Percentiles rank a stretch among this genome's conserved stretches.
Conservation (phyloP, 2,888 invertebrate species). For the Cordilura impudica region DNA sequence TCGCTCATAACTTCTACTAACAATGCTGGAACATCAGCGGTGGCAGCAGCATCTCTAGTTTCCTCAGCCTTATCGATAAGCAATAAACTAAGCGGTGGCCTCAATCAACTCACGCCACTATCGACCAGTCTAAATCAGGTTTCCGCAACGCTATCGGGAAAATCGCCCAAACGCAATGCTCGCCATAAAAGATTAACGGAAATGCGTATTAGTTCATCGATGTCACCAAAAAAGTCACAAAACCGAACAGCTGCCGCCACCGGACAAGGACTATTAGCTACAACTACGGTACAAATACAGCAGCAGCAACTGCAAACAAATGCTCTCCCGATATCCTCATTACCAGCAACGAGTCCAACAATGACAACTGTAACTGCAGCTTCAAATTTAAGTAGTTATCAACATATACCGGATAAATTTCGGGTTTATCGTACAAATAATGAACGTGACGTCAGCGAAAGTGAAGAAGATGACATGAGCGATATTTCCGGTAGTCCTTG, state of each 20-base stretch:
- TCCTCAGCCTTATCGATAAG: conserved; percentile 68
- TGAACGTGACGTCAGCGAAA: conserved; percentile 75
- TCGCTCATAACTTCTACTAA: conserved; percentile 64
- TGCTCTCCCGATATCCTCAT: conserved; percentile 23
- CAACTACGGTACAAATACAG: conserved; percentile 49
- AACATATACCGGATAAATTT: conserved; percentile 79
- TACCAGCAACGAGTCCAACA: conserved; percentile 44
- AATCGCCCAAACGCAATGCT: conserved; percentile 75
- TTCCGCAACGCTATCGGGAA: conserved; percentile 65
- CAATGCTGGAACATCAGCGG: conserved; percentile 65
- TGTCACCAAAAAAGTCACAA: conserved; percentile 75
- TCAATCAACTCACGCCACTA: conserved; percentile 63
- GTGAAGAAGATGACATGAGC: conserved; percentile 74
- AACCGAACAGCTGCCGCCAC: conserved; percentile 64
- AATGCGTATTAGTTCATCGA: conserved; percentile 70
- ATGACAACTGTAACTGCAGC: conserved; percentile 41
- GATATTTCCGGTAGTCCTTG: conserved; percentile 76
- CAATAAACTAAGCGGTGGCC: conserved; percentile 67
- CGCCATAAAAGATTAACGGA: conserved; percentile 74
- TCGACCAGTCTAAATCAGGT: conserved; percentile 62
- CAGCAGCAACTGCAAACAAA: conserved; percentile 41
- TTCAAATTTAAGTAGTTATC: conserved; percentile 66
- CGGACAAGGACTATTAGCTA: conserved; percentile 48
- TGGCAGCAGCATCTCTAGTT: conserved; percentile 65
- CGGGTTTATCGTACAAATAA: conserved; percentile 79